A percentile compares a stretch with the other conserved stretches of the same genome.
phyloP scores from a whole-genome alignment of 2,113 vertebrate species.

The Piaya cayana region DNA sequence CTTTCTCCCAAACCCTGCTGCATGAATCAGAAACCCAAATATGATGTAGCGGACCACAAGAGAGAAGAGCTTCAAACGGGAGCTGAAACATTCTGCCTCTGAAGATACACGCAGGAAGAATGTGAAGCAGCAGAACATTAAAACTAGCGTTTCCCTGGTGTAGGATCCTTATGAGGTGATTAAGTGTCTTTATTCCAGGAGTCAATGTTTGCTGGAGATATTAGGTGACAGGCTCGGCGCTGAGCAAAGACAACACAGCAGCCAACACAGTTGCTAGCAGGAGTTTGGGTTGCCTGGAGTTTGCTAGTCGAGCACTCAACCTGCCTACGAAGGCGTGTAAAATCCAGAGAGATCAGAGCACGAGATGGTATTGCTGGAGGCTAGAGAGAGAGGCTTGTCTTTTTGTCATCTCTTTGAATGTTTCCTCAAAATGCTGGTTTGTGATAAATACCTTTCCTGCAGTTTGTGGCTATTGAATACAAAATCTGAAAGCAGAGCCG shows the following conservation, averaged over 20 bases:
- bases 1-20: not conserved
- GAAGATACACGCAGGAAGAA: not conserved
- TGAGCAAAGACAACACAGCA: not conserved
- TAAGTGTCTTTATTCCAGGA: not conserved
- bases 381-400: not conserved
- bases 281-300: constrained; percentile 19
- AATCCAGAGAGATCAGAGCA: constrained; percentile 50
- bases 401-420: constrained; percentile 36
- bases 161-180: not conserved
- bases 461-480: not conserved
- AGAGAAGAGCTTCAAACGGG: not conserved
- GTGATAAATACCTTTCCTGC: not conserved
- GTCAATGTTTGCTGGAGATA: not conserved
- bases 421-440: constrained; percentile 4
- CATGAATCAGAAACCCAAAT: not conserved
- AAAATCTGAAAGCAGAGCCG: not conserved
- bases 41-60: not conserved
- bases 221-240: not conserved
- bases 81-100: not conserved
- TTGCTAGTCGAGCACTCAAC: not conserved
- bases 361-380: constrained; percentile 21
- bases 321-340: constrained; percentile 6
- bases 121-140: not conserved
- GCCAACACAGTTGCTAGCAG: not conserved
- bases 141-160: not conserved